Conservation (phyloP, 2,888 invertebrate species). For the Gandaritis pyraliata region DNA sequence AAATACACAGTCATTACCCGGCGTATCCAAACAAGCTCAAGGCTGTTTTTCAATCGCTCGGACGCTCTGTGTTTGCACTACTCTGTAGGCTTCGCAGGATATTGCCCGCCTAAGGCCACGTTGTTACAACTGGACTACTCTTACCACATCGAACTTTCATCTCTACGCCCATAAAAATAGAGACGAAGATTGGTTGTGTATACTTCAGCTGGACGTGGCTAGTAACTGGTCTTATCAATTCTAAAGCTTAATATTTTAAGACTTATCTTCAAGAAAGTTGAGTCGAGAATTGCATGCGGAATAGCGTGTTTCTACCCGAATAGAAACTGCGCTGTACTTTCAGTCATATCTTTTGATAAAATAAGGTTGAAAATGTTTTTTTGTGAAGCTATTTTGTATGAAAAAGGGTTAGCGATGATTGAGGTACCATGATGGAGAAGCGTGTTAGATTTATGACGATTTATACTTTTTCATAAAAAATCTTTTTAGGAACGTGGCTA, state of each 20-base stretch:
- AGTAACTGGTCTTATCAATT: not conserved
- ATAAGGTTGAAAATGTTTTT: constrained; percentile 12
- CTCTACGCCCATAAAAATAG: not conserved
- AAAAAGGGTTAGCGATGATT: constrained; percentile 25
- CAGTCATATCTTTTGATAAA: constrained; percentile 1
- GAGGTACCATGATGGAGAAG: constrained; percentile 22
- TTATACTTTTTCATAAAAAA: constrained; percentile 11
- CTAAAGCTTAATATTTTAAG: not conserved
- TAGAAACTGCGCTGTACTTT: constrained; percentile 8
- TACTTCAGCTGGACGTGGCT: constrained; percentile 3
- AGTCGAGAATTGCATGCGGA: constrained; percentile 8
- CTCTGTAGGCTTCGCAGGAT: constrained; percentile 35
- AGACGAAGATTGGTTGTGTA: not conserved
- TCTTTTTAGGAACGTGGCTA: not conserved
- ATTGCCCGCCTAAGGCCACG: constrained; percentile 33
- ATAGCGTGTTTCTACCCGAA: constrained; percentile 2
- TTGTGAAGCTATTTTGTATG: constrained; percentile 15
- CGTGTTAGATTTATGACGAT: constrained; percentile 14
- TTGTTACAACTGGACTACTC: constrained; percentile 30
- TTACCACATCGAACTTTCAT: constrained; percentile 9
- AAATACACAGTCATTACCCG: constrained; percentile 20
- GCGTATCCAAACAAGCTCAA: constrained; percentile 25
- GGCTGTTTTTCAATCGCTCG: constrained; percentile 42
- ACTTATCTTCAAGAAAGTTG: constrained; percentile 3
- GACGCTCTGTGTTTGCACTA: constrained; percentile 39